Evolutionary conservation across 2,797 vertebrate genomes (phyloP).

Genomic region (Pelobates cultripes): DNA sequence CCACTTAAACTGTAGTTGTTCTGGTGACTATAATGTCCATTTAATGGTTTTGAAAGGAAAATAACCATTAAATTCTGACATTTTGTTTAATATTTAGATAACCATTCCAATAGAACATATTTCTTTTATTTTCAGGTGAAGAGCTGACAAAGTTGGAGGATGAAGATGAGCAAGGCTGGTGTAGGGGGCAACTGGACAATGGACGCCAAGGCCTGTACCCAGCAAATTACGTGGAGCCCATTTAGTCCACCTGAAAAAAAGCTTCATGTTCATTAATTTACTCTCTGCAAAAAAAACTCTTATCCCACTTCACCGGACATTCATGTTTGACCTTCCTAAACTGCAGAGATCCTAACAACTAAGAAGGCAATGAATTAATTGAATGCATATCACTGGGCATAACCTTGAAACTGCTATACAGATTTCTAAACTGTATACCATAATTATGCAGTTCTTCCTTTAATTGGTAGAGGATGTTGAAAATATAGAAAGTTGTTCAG

Average conservation of each 20-base stretch:
- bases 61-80: too few species aligned
- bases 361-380: not conserved
- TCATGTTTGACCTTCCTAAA: constrained; percentile 43
- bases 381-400: not conserved
- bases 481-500: not conserved
- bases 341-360: fast-evolving
- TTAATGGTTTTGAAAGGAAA: too few species aligned
- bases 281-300: not conserved
- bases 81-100: too few species aligned
- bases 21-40: too few species aligned
- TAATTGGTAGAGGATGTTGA: not conserved
- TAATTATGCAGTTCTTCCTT: constrained; percentile 1
- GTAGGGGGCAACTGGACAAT: constrained; percentile 93
- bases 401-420: not conserved
- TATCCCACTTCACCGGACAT: constrained; percentile 60
- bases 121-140: constrained; percentile 77
- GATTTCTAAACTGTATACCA: not conserved
- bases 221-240: constrained; percentile 96
- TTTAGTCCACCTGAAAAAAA: constrained; percentile 73
- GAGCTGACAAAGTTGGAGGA: constrained; percentile 95
- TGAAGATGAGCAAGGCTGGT: constrained; percentile 98
- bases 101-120: not conserved
- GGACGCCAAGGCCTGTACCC: constrained; percentile 94
- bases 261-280: not conserved
- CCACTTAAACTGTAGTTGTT: too few species aligned